Base-by-base conservation (phyloP, 2,888 invertebrate species). In the Clanis bilineata region DNA sequence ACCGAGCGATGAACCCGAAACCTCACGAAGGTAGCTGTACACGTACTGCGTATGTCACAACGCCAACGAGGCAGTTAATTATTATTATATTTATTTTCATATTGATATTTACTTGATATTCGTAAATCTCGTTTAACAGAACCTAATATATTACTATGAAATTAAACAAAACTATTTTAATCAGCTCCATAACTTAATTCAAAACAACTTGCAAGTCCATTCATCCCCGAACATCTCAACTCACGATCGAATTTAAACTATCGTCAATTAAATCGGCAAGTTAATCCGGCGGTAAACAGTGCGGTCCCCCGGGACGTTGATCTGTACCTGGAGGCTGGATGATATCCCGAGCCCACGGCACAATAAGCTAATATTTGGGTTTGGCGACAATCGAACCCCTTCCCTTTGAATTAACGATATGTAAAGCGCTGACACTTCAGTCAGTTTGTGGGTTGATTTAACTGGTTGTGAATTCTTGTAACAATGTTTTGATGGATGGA, bases 291-390 rank as follows among this genome's bases (percentile, higher is more conserved):
- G 70, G 69, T 71, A 71, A 69, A 77, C 74, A 71, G 72, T 72
- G 70, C 71, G 71, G 70, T 71, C 77, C 77, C 72, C 63, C 57
- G 47, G 64, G 70, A 75, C 64, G 63, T 67, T 64, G 68, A 25
- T 66, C 71, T 72, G 64, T 66, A 63, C 62, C 67, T 62, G 60
- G 67, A 70, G 69, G 78, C 67, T 62, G 60, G 67, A 70, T 69
- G 78, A 79, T 79, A 84, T 79, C 78, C 69, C 74, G 71, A 75
- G 67, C 60, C 66, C 67, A 41, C 66, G 69, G 71, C 70, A 76
- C 74, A 74, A 76, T 76, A 70, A 76, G 73, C 80, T 73, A 81
- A 82, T 83, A 81, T 81, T 80, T 79, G 76, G 71, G 70, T 77
- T 73, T 61, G 67, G 75, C 69, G 73, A 77, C 81, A 72, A 76